These are phyloP conservation scores for Pocillopora meandrina DNA, from an alignment of 92 coral and sea anemone species.

Conservation along the genomic window DNA sequence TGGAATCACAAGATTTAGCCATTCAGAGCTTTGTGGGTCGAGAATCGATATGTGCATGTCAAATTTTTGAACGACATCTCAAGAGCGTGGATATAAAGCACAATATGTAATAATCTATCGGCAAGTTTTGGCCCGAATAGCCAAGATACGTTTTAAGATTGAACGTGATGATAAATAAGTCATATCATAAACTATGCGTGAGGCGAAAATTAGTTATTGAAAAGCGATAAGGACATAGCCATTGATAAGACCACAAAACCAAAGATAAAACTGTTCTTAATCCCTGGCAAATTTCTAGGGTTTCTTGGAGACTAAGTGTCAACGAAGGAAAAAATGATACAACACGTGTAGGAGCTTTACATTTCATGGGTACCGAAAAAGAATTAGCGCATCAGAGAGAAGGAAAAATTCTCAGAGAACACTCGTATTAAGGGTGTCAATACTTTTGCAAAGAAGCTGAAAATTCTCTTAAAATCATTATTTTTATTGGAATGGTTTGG, in stretches of 20 bases:
- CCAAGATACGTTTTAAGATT: not conserved
- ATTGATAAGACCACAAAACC: not conserved
- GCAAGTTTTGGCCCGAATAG: not conserved
- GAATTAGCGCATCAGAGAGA: too few relatives aligned
- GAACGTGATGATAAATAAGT: not conserved
- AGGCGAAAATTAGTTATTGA: not conserved
- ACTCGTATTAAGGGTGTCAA: too few relatives aligned
- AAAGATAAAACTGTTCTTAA: too few relatives aligned
- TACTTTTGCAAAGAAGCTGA: too few relatives aligned
- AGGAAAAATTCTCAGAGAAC: too few relatives aligned
- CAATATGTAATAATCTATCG: not conserved
- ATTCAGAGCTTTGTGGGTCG: slow-evolving; percentile 13
- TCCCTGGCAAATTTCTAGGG: too few relatives aligned
- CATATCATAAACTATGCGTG: not conserved
- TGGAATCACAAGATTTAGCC: not conserved
- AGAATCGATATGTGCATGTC: slow-evolving; percentile 6
- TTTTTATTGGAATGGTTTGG: too few relatives aligned
- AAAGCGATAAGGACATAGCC: not conserved
- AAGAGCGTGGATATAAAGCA: not conserved
- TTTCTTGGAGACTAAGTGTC: too few relatives aligned
- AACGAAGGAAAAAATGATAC: too few relatives aligned
- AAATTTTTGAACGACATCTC: slow-evolving; percentile 12
- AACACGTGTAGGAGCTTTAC: too few relatives aligned
- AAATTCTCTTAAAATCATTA: too few relatives aligned
- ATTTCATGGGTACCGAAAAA: too few relatives aligned